phyloP scores from a whole-genome alignment of 92 coral and sea anemone genomes.

The Umimayanthus chanpuru region DNA sequence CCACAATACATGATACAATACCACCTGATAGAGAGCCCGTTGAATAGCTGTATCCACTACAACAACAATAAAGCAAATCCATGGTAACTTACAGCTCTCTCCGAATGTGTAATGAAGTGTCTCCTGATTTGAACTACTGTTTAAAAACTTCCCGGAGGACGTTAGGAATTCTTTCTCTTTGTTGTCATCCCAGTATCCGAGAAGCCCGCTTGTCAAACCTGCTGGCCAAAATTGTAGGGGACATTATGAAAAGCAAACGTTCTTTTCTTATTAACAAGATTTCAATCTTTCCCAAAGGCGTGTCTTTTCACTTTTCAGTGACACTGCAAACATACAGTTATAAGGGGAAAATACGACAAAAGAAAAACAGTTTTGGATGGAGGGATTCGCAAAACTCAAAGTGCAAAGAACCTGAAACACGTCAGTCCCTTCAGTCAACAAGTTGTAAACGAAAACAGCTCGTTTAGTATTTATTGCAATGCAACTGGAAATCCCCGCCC shows the following conservation, averaged over 20 bases:
- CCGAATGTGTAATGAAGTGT: constrained; percentile 66
- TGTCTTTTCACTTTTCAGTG: background rate
- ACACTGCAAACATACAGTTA: background rate
- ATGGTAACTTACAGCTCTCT: constrained; percentile 55
- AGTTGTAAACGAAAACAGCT: no score
- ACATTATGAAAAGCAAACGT: no score
- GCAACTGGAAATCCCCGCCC: no score
- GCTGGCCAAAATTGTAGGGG: background rate
- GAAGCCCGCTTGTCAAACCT: constrained; percentile 70
- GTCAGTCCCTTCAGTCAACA: no score
- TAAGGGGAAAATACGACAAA: background rate
- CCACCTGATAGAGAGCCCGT: background rate
- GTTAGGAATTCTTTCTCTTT: constrained; percentile 59
- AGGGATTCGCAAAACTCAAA: no score
- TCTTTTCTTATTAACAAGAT: background rate
- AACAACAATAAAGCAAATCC: background rate
- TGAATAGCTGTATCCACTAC: background rate
- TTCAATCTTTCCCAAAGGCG: background rate
- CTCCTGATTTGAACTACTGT: constrained; percentile 36
- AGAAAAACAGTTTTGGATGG: no score
- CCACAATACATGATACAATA: no score
- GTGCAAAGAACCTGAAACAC: no score
- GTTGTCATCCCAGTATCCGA: constrained; percentile 68
- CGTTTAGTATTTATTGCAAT: no score
- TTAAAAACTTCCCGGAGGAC: constrained; percentile 57